A percentile compares a stretch with the other conserved stretches of the same genome.
Conservation (phyloP, 2,113 vertebrate genomes). For the Eurystomus gularis region DNA sequence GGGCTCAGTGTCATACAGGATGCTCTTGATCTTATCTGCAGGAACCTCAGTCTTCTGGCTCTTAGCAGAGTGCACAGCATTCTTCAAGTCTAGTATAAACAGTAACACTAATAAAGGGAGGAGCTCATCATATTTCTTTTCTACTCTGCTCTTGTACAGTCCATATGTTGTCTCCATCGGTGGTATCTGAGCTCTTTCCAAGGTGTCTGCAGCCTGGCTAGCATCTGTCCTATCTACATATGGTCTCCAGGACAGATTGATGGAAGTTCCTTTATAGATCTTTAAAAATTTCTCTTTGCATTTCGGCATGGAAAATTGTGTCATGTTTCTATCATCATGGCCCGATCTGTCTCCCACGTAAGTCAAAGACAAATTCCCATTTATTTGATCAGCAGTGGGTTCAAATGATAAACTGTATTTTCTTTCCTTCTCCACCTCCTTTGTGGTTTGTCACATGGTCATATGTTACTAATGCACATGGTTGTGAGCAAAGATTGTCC, state of each 20-base stretch:
- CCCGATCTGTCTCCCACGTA: neutral
- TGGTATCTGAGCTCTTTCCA: constrained; percentile 9
- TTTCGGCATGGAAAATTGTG: constrained; percentile 19
- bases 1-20: neutral
- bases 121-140: neutral
- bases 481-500: neutral
- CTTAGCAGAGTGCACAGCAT: neutral
- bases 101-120: constrained; percentile 23
- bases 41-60: neutral
- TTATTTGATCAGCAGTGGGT: neutral
- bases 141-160: neutral
- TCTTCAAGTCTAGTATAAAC: neutral
- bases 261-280: neutral
- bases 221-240: constrained; percentile 26
- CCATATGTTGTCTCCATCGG: neutral
- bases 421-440: neutral
- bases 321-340: neutral
- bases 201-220: constrained; percentile 29
- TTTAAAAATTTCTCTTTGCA: neutral
- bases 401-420: neutral
- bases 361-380: neutral
- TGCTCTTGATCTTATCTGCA: constrained; percentile 16
- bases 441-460: neutral
- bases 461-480: accelerated
- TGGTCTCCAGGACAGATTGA: constrained; percentile 27